These are phyloP conservation scores for Sciurus vulgaris DNA, from an alignment of 2,797 vertebrate species.

Conservation along the genomic window DNA sequence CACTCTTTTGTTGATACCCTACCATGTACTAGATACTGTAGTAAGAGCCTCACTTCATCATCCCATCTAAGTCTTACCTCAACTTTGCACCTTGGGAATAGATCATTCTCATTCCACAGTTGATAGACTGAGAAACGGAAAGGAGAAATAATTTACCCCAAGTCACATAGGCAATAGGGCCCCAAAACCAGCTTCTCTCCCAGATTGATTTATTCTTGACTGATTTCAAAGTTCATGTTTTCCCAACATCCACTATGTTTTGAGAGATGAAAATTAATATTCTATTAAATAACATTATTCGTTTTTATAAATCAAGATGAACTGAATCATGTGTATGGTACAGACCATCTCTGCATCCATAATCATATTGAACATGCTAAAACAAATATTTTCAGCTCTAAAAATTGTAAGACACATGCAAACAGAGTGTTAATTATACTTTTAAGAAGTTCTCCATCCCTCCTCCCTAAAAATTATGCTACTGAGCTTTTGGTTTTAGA, in stretches of 20 bases:
- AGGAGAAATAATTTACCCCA: neutral
- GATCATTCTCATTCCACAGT: neutral
- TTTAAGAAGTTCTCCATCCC: conserved; percentile 23
- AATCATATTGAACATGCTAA: neutral
- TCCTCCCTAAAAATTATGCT: neutral
- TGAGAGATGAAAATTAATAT: neutral
- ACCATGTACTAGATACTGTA: neutral
- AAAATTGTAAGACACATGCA: conserved; percentile 7
- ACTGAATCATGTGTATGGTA: neutral
- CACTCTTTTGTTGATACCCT: conserved; percentile 20
- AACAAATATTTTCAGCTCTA: neutral
- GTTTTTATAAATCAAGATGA: conserved; percentile 59
- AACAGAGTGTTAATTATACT: conserved; percentile 3
- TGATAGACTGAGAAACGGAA: conserved; percentile 8
- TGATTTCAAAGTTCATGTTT: conserved; percentile 51
- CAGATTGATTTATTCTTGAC: conserved; percentile 11
- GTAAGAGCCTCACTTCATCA: conserved; percentile 1
- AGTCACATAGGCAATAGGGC: neutral
- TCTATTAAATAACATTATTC: conserved; percentile 14
- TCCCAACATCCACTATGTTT: neutral
- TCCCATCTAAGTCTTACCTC: neutral
- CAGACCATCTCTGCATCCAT: neutral
- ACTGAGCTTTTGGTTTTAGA: conserved; percentile 26
- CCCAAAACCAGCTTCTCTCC: conserved; percentile 28
- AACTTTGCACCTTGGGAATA: neutral